Evolutionary conservation across 2,797 vertebrate genomes (phyloP), one percentile per base, ranked within the genome.

Genomic region (Sebastiscus albofasciatus): DNA sequence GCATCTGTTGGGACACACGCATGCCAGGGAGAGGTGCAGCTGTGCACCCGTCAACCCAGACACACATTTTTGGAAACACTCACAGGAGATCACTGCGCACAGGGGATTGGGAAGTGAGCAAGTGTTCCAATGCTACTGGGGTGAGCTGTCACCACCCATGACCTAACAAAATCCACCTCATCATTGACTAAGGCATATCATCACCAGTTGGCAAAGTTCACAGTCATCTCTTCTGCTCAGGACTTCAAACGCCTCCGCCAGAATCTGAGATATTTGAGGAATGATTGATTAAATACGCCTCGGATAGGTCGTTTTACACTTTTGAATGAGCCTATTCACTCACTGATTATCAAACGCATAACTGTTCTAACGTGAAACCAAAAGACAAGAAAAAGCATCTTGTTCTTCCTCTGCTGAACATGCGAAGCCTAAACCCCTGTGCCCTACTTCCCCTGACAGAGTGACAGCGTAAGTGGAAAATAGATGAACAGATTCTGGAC

Each of bases 61-160:
- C 36, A 70, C 49, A 77, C 56, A 74, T 79, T 79, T 87, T 83
- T 9, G 62, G 74, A 81, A 77, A 54, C n/a, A 60, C 33, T 72
- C 80, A 84, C 34, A 75, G 31, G 62, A 83, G 77, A 81, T 77
- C 72, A 62, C 34, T 61, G 71, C 20, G 2, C 56, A 79, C 31
- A 61, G 55, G 39, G 67, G 67, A 64, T 29, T 33, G 72, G 82
- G 80, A 81, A 80, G 67, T 11, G 49, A 82, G 70, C 79, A 46
- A 85, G 72, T 73, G 83, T 81, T 80, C 59, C 74, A 88, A 68
- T 70, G 84, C 79, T 72, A 65, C 74, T 74, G 82, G 75, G 75
- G 76, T 78, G 81, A 89, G 73, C 89, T 86, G 89, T 93, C 90
- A 90, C 73, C 89, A 80, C 73, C 67, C 70, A 24, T 81, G 85